Base-by-base conservation (phyloP, 2,113 vertebrate species). In the Chiloscyllium plagiosum region DNA sequence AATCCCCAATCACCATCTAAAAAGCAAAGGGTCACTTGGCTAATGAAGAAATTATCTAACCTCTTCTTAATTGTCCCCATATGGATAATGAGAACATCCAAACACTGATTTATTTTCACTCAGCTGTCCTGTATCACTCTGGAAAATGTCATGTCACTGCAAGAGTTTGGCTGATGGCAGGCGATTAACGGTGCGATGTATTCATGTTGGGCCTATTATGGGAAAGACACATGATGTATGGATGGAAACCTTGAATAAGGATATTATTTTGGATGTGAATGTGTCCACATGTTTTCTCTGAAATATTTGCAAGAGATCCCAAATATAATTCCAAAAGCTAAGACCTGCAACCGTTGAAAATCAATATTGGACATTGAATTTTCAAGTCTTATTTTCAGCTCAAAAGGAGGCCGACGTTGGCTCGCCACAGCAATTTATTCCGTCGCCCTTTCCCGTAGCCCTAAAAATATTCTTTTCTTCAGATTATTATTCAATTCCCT, bases 91-190 rank as follows among this genome's bases (percentile, higher is more conserved):
- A 95, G 47, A 47, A 95, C 47, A 68, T 72, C 94, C 94, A 95
- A 70, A 72, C 72, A 42, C 68, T 95, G 94, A 95, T 95, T 95
- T 72, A 95, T 95, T 95, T 94, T 37, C 94, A 95, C 69, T 52
- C 24, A 29, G 26, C 94, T 17, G 12, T 70, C 47, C 69, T 76
- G 42, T 42, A 50, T 95, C 69, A 95, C 69, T 76, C 70, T 72
- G 22, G 69, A 52, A 47, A 95, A 76, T 95, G 47, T 52, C 69
- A 50, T 70, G 47, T 70, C 26, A 24, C 42, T 72, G 69, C 47
- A 76, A 72, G 94, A 72, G 69, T 20, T 76, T 47, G 24, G 33
- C 13, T 47, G 52, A 95, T 76, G 47, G 69, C 68, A 95, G 47
- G 52, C 22, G 24, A 52, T 72, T 5, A 4, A 72, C 33, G 69